Conservation (phyloP, 37 sponge, comb jelly and placozoan genomes). For the Amphimedon queenslandica region DNA sequence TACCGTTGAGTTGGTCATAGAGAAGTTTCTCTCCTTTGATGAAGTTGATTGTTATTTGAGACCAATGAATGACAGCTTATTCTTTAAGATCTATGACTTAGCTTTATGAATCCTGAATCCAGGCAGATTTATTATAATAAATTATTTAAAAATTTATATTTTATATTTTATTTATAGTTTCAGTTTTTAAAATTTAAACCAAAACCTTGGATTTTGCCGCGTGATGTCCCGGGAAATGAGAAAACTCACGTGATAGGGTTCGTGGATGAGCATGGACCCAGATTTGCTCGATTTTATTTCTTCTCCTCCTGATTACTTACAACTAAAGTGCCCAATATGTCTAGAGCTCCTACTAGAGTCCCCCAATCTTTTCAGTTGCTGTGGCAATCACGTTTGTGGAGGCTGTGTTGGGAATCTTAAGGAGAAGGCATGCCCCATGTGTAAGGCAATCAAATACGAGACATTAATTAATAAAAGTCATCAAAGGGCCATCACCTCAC, state of each 20-base stretch:
- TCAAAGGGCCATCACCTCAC: slow-evolving; percentile 22
- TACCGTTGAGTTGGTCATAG: no score
- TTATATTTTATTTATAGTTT: no score
- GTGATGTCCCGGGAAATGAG: no score
- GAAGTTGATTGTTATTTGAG: no score
- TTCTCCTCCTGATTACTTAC: background rate
- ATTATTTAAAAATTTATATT: no score
- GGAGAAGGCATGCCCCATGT: background rate
- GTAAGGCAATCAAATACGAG: background rate
- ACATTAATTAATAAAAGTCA: background rate
- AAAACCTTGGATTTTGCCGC: no score
- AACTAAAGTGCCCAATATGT: background rate
- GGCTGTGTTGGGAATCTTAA: background rate
- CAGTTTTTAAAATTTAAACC: background rate
- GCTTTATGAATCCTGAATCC: no score
- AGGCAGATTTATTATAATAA: no score
- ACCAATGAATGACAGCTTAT: no score
- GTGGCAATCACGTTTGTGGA: background rate
- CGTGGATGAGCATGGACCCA: background rate
- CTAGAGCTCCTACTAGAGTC: background rate
- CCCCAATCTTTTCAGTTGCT: background rate
- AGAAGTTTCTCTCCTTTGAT: no score
- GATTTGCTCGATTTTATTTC: background rate
- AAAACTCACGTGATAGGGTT: no score
- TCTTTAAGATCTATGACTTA: no score